These are phyloP conservation scores for Macrotus californicus DNA, from an alignment of 2,113 vertebrate species.

Conservation along the genomic window DNA sequence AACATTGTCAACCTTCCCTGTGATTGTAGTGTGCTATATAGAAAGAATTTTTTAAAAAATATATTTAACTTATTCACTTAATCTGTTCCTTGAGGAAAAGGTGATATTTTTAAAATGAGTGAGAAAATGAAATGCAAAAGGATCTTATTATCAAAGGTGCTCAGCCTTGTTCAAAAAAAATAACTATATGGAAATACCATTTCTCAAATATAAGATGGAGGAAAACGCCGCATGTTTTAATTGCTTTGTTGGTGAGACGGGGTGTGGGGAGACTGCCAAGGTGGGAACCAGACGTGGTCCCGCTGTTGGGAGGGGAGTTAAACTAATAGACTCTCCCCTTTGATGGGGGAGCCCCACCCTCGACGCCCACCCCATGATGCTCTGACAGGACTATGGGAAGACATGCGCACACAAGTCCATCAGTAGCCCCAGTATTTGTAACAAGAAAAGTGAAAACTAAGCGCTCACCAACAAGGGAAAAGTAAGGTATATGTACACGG, in stretches of 20 bases:
- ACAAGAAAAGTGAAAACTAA: neutral
- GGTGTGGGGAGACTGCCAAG: no score
- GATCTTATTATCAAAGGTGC: neutral
- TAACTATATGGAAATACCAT: neutral
- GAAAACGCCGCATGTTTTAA: no score
- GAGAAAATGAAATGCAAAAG: neutral
- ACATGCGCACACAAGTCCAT: no score
- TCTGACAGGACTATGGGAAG: neutral
- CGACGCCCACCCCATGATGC: neutral
- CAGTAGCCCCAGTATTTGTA: neutral
- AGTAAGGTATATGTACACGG: no score
- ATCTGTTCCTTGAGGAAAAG: neutral
- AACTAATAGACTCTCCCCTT: neutral
- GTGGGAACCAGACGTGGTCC: rapidly evolving
- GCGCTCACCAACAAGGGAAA: neutral
- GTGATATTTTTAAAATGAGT: neutral
- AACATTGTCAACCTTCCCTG: neutral
- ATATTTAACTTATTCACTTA: neutral
- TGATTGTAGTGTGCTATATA: rapidly evolving
- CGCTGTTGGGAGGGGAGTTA: neutral
- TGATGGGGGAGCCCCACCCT: no score
- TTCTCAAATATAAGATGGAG: neutral
- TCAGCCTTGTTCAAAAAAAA: neutral
- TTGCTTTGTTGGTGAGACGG: rapidly evolving
- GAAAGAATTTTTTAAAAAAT: neutral